A percentile compares a stretch with the other conserved stretches of the same genome.
Conservation (phyloP, 2,888 invertebrate species). For the Pseudococcus longispinus region DNA sequence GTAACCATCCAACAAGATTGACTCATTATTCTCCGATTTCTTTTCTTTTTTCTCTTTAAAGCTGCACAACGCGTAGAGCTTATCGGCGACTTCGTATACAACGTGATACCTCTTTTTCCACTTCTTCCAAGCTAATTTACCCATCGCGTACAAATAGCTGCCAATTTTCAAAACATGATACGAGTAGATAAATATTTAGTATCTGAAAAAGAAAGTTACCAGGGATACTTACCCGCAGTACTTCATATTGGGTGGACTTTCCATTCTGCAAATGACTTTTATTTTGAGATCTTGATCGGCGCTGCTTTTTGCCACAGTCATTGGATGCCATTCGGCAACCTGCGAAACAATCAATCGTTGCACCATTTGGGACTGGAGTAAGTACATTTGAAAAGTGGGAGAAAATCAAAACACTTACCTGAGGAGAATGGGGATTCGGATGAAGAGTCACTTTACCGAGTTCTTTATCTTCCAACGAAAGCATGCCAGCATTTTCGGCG, state of each 20-base stretch:
- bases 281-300: constrained; percentile 55
- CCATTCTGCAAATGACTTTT: constrained; percentile 53
- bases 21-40: constrained; percentile 54
- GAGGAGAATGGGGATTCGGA: constrained; percentile 49
- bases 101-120: constrained; percentile 55
- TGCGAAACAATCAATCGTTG: neutral
- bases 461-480: constrained; percentile 55
- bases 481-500: constrained; percentile 52
- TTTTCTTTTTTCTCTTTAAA: constrained; percentile 56
- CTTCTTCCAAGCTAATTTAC: constrained; percentile 55
- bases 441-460: constrained; percentile 52
- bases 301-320: constrained; percentile 52
- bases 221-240: constrained; percentile 45
- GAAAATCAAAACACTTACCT: no score
- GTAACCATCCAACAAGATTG: constrained; percentile 53
- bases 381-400: no score
- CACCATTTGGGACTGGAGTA: no score
- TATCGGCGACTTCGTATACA: constrained; percentile 53
- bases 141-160: constrained; percentile 55
- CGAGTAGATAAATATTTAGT: no score
- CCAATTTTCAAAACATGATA: neutral
- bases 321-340: constrained; percentile 54
- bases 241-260: constrained; percentile 50
- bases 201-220: neutral
- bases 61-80: constrained; percentile 49